A percentile compares a stretch with the other conserved stretches of the same genome.
These are phyloP conservation scores for Ceyx melanurus DNA, from an alignment of 2,113 vertebrate genomes.

Conservation along the genomic window DNA sequence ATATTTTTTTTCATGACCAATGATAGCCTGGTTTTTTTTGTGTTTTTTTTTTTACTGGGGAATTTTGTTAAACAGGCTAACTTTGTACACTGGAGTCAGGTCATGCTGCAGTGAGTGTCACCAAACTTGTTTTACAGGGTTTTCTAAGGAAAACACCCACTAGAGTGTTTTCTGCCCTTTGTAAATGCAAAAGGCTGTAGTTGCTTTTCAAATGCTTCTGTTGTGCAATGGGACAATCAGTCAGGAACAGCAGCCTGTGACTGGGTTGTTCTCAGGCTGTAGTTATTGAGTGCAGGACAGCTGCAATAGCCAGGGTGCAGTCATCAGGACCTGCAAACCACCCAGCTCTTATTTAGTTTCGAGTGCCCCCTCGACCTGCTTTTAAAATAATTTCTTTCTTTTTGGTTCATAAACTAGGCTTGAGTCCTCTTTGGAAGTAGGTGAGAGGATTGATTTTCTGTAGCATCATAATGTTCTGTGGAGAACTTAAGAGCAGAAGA, in stretches of 20 bases:
- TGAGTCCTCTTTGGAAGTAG: background rate
- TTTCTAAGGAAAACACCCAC: conserved; percentile 8
- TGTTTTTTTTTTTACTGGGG: background rate
- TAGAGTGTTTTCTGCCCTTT: background rate
- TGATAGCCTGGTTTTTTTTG: background rate
- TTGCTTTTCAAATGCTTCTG: background rate
- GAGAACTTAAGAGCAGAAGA: background rate
- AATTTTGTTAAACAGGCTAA: conserved; percentile 19
- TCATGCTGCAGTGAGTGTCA: background rate
- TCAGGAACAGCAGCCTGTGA: background rate
- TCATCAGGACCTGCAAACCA: background rate
- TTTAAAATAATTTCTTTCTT: background rate
- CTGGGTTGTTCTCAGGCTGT: background rate
- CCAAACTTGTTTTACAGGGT: conserved; percentile 49
- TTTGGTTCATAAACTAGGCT: background rate
- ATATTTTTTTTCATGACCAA: background rate
- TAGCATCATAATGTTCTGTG: background rate
- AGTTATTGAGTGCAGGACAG: background rate
- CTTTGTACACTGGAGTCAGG: background rate
- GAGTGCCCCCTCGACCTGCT: background rate
- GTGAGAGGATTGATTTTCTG: background rate
- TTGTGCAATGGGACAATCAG: background rate
- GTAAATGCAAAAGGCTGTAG: background rate
- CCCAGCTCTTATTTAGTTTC: background rate
- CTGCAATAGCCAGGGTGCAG: background rate